These are phyloP conservation scores for Cricetomys ansorgei DNA, from an alignment of 2,113 vertebrate species.

Conservation along the genomic window DNA sequence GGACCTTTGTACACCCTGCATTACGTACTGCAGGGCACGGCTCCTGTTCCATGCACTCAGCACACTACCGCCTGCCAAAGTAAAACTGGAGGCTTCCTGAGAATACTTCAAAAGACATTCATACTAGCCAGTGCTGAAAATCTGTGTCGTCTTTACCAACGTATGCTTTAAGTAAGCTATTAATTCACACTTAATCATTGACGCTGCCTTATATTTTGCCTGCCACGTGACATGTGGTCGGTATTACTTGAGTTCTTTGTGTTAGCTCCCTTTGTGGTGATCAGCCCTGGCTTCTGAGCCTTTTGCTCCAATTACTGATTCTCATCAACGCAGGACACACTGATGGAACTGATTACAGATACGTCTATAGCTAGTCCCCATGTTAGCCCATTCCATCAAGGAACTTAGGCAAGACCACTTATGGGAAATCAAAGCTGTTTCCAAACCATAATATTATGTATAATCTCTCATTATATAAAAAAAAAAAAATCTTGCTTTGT, in stretches of 20 bases:
- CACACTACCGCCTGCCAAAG: background rate
- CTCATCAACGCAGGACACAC: background rate
- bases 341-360: background rate
- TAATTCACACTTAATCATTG: background rate
- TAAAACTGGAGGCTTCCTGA: background rate
- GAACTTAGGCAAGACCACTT: background rate
- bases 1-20: background rate
- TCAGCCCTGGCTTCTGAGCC: background rate
- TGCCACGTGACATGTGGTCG: background rate
- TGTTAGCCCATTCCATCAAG: background rate
- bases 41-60: background rate
- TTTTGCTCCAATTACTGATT: background rate
- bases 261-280: background rate
- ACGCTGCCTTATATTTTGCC: background rate
- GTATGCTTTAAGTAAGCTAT: slow-evolving; percentile 23
- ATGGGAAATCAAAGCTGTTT: background rate
- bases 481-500: slow-evolving; percentile 15
- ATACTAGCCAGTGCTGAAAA: background rate
- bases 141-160: background rate
- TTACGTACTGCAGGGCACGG: background rate
- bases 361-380: background rate
- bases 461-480: background rate
- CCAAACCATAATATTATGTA: background rate
- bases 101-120: slow-evolving; percentile 44
- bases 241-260: background rate